A percentile compares a stretch with the other conserved stretches of the same genome.
Conservation (phyloP, 2,888 invertebrate genomes). For the Clusia tigrina region DNA sequence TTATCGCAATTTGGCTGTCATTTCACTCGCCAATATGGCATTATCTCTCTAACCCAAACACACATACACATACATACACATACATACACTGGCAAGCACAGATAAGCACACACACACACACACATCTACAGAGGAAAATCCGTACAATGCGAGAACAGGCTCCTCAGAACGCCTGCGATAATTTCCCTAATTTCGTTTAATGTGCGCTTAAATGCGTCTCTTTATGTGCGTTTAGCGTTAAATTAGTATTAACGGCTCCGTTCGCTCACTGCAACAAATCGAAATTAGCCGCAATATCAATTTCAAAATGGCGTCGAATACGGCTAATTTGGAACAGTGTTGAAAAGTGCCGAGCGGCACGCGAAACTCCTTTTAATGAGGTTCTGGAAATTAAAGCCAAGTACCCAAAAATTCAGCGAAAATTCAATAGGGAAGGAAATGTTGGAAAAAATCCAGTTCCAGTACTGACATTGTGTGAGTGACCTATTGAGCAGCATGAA, state of each 20-base stretch:
- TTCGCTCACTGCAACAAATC: no score
- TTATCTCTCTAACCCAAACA: neutral
- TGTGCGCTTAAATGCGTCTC: constrained; percentile 1
- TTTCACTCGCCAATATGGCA: neutral
- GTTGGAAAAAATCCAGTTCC: no score
- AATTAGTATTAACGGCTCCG: no score
- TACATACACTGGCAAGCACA: neutral
- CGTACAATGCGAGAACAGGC: neutral
- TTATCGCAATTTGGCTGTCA: neutral
- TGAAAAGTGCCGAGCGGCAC: no score
- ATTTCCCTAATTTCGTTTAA: constrained; percentile 10
- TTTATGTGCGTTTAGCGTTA: neutral
- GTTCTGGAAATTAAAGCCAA: no score
- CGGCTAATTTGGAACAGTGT: no score
- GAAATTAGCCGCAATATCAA: neutral
- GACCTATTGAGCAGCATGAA: no score
- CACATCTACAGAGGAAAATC: neutral
- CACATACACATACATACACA: neutral
- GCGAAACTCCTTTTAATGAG: no score
- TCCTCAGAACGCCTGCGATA: neutral
- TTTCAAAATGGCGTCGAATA: no score
- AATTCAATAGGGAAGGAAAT: no score
- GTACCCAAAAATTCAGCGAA: no score
- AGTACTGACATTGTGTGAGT: no score
- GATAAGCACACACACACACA: neutral